These are phyloP conservation scores for Heteropelma amictum DNA, from an alignment of 2,888 invertebrate species.

Conservation along the genomic window DNA sequence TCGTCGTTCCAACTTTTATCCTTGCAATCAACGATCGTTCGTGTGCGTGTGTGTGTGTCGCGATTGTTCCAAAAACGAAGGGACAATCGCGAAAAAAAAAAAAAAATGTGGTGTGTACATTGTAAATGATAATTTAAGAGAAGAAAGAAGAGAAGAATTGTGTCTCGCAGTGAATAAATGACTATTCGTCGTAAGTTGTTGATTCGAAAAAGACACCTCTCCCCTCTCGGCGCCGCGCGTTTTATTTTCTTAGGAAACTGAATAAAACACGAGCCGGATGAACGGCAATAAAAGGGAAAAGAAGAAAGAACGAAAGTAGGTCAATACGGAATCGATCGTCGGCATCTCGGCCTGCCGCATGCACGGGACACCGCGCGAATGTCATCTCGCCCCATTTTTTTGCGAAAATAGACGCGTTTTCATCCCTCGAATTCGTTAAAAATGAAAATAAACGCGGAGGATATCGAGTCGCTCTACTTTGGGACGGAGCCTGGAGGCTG, in stretches of 20 bases:
- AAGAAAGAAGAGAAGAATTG: conserved; percentile 53
- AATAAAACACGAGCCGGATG: not conserved
- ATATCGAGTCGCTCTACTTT: too few species aligned
- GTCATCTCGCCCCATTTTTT: too few species aligned
- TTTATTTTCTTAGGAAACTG: not conserved
- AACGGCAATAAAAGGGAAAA: not conserved
- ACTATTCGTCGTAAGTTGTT: not conserved
- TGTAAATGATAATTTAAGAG: conserved; percentile 62
- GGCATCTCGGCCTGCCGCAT: too few species aligned
- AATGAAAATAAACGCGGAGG: too few species aligned
- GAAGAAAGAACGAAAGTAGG: conserved; percentile 20
- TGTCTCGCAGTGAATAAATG: conserved; percentile 64
- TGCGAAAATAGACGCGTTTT: too few species aligned
- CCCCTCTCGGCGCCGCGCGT: too few species aligned
- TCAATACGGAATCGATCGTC: conserved; percentile 19
- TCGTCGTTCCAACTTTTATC: too few species aligned
- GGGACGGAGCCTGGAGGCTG: too few species aligned
- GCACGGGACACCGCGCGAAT: too few species aligned
- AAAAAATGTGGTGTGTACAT: conserved; percentile 67
- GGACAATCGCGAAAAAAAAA: conserved; percentile 53
- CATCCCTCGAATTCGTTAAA: too few species aligned
- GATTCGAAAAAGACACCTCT: not conserved
- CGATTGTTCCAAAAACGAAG: not conserved
- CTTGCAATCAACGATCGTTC: too few species aligned
- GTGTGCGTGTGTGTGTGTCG: too few species aligned